A percentile compares a stretch with the other conserved stretches of the same genome.
phyloP scores from a whole-genome alignment of 2,797 vertebrate species.

The Urocyon cinereoargenteus region DNA sequence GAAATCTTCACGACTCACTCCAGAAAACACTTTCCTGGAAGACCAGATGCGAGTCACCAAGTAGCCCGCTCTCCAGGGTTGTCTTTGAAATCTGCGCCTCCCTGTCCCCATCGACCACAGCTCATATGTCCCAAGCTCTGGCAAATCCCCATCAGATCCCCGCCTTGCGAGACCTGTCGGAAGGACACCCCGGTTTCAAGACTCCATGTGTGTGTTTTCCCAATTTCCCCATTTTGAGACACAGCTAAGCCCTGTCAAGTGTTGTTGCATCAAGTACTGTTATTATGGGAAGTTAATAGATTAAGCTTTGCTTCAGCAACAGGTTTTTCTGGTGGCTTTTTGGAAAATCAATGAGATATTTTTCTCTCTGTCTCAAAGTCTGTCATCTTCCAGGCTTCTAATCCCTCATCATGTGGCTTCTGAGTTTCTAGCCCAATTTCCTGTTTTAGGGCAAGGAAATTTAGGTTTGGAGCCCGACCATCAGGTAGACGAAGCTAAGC shows the following conservation, averaged over 20 bases:
- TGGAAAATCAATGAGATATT: neutral
- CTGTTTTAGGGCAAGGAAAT: neutral
- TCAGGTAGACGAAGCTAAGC: neutral
- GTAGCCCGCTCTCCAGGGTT: neutral
- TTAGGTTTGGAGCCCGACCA: neutral
- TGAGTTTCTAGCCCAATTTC: neutral
- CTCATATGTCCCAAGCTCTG: neutral
- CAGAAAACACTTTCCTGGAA: neutral
- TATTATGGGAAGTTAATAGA: neutral
- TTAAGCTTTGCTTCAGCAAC: neutral
- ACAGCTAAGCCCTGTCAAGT: neutral
- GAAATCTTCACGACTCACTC: neutral
- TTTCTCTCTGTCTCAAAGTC: neutral
- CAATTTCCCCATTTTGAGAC: neutral
- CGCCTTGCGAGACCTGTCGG: neutral
- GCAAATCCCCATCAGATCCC: neutral
- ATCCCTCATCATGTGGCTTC: neutral
- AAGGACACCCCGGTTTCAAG: neutral
- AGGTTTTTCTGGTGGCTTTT: neutral
- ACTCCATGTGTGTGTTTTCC: neutral
- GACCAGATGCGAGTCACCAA: neutral
- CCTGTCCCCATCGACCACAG: neutral
- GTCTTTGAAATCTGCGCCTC: neutral
- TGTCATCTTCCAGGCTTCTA: neutral
- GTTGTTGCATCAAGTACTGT: neutral